phyloP scores from a whole-genome alignment of 53 echinoderm and acorn worm genomes.

The Temnopleurus reevesii region DNA sequence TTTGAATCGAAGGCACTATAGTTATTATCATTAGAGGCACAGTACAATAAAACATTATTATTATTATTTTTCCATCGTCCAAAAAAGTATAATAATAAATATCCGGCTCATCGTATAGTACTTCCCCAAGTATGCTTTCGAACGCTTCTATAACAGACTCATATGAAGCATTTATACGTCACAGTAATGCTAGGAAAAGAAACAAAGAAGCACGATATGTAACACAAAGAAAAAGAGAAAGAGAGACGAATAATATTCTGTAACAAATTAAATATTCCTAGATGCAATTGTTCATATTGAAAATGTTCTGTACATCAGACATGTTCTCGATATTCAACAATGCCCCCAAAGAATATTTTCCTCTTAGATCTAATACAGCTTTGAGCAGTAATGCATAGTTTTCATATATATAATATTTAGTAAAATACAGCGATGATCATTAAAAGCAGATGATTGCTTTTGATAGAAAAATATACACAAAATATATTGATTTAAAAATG shows the following conservation, averaged over 20 bases:
- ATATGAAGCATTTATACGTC: neutral
- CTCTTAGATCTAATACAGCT: conserved; percentile 44
- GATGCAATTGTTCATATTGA: neutral
- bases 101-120: conserved; percentile 53
- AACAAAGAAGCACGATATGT: conserved; percentile 23
- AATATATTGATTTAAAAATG: conserved; percentile 44
- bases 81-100: conserved; percentile 58
- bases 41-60: conserved; percentile 55
- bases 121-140: conserved; percentile 34
- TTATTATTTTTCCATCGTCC: conserved; percentile 53
- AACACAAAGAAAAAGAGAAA: conserved; percentile 2
- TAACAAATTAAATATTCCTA: conserved; percentile 48
- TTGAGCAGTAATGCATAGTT: conserved; percentile 53
- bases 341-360: neutral
- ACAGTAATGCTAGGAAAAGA: neutral
- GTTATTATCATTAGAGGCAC: conserved; percentile 58
- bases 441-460: conserved; percentile 11
- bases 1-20: conserved; percentile 62
- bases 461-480: conserved; percentile 50
- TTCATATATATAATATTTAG: conserved; percentile 52
- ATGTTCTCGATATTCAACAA: neutral
- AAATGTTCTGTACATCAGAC: conserved; percentile 55
- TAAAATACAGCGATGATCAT: conserved; percentile 45
- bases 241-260: conserved; percentile 35
- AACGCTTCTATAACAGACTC: conserved; percentile 41